Percentiles rank a stretch among this genome's conserved stretches.
These are phyloP conservation scores for Microctenopoma lineatum DNA, from an alignment of 2,797 vertebrate species.

Conservation along the genomic window DNA sequence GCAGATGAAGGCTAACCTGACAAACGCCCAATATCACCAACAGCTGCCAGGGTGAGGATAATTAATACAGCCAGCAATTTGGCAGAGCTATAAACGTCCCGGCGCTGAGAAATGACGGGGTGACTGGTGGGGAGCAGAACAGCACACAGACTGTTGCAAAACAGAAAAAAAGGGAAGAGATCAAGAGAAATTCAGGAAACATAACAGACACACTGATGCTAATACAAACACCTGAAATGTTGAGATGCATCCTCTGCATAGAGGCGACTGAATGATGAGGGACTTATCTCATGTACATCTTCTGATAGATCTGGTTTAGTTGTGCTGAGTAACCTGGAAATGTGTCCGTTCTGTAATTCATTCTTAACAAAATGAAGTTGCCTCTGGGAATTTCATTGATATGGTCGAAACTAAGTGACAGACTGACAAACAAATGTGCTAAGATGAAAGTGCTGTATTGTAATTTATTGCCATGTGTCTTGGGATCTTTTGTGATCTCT, in stretches of 20 bases:
- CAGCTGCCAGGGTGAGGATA: slow-evolving; percentile 66
- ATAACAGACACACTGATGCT: background rate
- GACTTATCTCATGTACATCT: no score
- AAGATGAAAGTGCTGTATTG: no score
- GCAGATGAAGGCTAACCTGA: slow-evolving; percentile 81
- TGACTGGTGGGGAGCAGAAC: slow-evolving; percentile 20
- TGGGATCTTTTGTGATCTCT: no score
- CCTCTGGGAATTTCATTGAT: no score
- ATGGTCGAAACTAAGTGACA: no score
- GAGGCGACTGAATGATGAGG: background rate
- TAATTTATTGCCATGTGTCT: no score
- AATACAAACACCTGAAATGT: slow-evolving; percentile 14
- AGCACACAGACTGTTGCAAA: slow-evolving; percentile 17
- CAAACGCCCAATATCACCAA: slow-evolving; percentile 81
- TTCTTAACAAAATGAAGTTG: no score
- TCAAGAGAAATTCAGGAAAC: slow-evolving; percentile 5
- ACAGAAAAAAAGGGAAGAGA: slow-evolving; percentile 1
- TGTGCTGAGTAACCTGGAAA: no score
- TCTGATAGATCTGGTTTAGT: no score
- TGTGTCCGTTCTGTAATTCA: no score
- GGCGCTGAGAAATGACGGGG: slow-evolving; percentile 37
- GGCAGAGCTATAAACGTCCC: slow-evolving; percentile 76
- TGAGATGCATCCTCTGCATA: no score
- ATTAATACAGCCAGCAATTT: slow-evolving; percentile 85
- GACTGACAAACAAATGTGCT: no score